Evolutionary conservation across 2,888 invertebrate species (phyloP).

Genomic region (Sarcophaga subvicina): DNA sequence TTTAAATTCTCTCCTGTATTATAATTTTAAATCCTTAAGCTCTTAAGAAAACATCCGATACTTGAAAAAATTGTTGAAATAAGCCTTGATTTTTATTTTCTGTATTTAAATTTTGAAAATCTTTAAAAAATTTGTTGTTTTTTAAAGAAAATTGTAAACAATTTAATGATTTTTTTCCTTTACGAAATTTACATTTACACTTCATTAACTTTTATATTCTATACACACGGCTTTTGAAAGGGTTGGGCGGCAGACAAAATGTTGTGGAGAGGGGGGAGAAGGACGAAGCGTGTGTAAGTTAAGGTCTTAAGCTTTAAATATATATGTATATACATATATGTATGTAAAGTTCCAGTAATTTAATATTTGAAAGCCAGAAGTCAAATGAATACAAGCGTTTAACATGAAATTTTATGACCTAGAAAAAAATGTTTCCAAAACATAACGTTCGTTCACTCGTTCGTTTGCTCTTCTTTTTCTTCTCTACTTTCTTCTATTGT

Average conservation of each 20-base stretch:
- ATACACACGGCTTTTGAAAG: not conserved
- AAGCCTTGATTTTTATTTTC: too few relatives aligned
- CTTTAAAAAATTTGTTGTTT: not conserved
- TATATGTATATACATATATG: too few relatives aligned
- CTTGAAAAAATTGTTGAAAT: too few relatives aligned
- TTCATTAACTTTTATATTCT: slow-evolving; percentile 64
- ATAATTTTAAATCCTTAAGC: too few relatives aligned
- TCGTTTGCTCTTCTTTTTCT: not conserved
- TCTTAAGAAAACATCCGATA: too few relatives aligned
- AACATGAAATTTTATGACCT: slow-evolving; percentile 63
- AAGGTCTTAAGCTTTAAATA: too few relatives aligned
- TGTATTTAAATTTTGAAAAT: not conserved
- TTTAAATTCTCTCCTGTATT: too few relatives aligned
- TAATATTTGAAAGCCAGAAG: slow-evolving; percentile 1
- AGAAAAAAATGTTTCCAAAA: slow-evolving; percentile 39
- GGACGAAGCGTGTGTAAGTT: too few relatives aligned
- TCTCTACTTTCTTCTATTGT: slow-evolving; percentile 5
- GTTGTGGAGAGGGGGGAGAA: too few relatives aligned
- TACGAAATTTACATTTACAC: slow-evolving; percentile 27
- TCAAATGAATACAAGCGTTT: slow-evolving; percentile 19
- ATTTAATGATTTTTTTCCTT: slow-evolving; percentile 9
- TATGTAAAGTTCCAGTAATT: not conserved
- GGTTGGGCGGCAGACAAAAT: too few relatives aligned
- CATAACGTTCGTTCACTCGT: not conserved
- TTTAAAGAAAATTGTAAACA: not conserved